Evolutionary conservation across 2,797 vertebrate genomes (phyloP), one percentile per base, ranked within the genome.

Genomic region (Lepilemur septentrionalis): DNA sequence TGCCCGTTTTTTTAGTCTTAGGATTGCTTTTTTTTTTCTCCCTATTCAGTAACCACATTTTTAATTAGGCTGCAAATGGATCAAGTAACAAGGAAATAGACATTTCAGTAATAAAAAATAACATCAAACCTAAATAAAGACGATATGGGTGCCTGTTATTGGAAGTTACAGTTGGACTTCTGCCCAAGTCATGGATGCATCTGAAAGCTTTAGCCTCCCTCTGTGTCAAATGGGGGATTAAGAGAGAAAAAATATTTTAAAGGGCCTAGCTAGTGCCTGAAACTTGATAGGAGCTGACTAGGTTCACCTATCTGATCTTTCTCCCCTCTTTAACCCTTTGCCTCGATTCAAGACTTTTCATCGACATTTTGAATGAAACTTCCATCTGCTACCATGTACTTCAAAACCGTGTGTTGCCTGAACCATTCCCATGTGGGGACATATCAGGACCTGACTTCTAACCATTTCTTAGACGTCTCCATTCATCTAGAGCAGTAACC

Each of bases 31-130:
- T 96, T 32, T 78, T 61, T 38, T 38, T 72, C 95, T 50, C 82
- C 22, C 38, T 84, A 17, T 72, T 90, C 82, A 75, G 52, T 78
- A 80, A 91, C 65, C 35, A 59, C 28, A 63, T 88, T 70, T 96
- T 93, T 41, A 90, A 87, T 83, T 89, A 83, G 61, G 12, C 35
- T 81, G 12, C n/a, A 48, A 81, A 92, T 91, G n/a, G 57, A 78
- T 89, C 80, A 90, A 76, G 89, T 88, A 93, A 86, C n/a, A 85
- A 96, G 67, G n/a, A 87, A 78, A 83, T 43, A 75, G 38, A 69
- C 35, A 86, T 46, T 90, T 84, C 22, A 50, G 46, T 55, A 84
- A 76, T 82, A 76, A 90, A 55, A 93, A 83, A 78, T 69, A 30
- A n/a, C 12, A 59, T 65, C 52, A 90, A 61, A 76, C 28, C n/a